phyloP scores from a whole-genome alignment of 1,140 invertebrate genomes.

The Atta texana region DNA sequence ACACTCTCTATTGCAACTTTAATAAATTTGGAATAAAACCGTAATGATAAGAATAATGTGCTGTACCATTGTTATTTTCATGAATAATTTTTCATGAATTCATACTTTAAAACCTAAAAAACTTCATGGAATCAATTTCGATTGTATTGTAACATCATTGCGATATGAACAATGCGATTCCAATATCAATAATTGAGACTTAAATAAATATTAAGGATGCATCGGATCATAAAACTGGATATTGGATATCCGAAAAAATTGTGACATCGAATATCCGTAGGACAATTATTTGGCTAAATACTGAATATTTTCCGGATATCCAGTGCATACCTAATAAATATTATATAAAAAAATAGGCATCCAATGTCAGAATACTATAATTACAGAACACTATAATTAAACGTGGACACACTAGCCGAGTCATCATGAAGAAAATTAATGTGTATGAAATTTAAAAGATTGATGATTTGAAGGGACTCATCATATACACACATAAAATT shows the following conservation, averaged over 20 bases:
- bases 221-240: too few relatives aligned
- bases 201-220: neutral
- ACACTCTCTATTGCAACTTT: slow-evolving; percentile 4
- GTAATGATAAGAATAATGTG: neutral
- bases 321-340: too few relatives aligned
- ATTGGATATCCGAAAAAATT: too few relatives aligned
- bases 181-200: slow-evolving; percentile 9
- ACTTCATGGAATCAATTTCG: neutral
- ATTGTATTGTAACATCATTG: neutral
- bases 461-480: slow-evolving; percentile 4
- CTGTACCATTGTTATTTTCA: neutral
- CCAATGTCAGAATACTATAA: neutral
- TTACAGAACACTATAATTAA: neutral
- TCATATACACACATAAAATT: neutral
- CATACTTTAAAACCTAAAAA: neutral
- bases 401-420: neutral
- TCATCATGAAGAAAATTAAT: slow-evolving; percentile 2
- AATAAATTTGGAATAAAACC: neutral
- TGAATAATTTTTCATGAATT: neutral
- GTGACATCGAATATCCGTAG: too few relatives aligned
- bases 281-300: too few relatives aligned
- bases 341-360: neutral
- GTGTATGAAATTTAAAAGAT: neutral
- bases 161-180: neutral
- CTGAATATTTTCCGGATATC: too few relatives aligned